Conservation (phyloP, 2,797 vertebrate species). For the Acestrorhynchus altus region DNA sequence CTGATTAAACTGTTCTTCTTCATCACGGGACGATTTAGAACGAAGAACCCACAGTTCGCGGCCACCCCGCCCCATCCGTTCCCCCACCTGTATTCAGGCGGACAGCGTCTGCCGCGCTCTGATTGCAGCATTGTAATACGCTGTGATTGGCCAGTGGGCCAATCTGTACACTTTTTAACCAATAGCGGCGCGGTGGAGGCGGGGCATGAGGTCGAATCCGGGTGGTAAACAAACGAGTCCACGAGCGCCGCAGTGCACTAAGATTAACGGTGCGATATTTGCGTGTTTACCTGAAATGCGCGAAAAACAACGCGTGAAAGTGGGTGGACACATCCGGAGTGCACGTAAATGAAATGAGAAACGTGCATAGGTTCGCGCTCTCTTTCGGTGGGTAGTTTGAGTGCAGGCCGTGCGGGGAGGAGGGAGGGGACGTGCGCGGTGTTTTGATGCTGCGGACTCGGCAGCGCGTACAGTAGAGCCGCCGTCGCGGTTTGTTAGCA, state of each 20-base stretch:
- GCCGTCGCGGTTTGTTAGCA: background rate
- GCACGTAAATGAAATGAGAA: background rate
- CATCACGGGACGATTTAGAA: conserved; percentile 1
- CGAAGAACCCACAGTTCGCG: background rate
- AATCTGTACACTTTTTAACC: background rate
- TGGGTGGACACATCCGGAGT: background rate
- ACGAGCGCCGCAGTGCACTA: conserved; percentile 1
- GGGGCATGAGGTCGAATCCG: background rate
- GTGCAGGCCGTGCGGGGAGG: conserved; percentile 42
- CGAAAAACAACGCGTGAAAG: background rate
- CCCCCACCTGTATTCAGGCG: background rate
- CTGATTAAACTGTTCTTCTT: background rate
- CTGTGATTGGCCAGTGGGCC: background rate
- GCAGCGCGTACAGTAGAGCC: background rate
- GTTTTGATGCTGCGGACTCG: conserved; percentile 55
- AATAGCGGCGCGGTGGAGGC: background rate
- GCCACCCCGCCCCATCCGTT: conserved; percentile 21
- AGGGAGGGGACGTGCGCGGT: conserved; percentile 48
- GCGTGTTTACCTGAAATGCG: background rate
- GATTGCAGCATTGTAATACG: background rate
- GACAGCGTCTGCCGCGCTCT: background rate
- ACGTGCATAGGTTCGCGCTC: too few relatives aligned
- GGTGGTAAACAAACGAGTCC: background rate
- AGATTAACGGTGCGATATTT: background rate
- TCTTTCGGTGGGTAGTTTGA: conserved; percentile 24